A percentile compares a stretch with the other conserved stretches of the same genome.
Evolutionary conservation across 2,888 invertebrate genomes (phyloP).

Genomic region (Ommatoiulus sabulosus): DNA sequence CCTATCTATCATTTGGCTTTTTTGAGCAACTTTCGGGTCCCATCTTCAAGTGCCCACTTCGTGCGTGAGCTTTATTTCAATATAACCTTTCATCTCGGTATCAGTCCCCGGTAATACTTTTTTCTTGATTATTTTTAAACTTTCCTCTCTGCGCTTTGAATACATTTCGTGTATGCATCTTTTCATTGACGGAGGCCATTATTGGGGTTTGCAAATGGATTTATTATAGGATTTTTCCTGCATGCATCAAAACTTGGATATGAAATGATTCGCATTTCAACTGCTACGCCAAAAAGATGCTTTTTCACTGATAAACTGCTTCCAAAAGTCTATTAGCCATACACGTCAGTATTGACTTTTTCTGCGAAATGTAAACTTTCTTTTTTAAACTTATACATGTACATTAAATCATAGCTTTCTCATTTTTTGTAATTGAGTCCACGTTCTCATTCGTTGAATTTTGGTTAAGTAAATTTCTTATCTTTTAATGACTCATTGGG

Average conservation of each 20-base stretch:
- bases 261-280: conserved; percentile 16
- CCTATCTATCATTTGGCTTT: conserved; percentile 28
- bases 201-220: conserved; percentile 29
- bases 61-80: conserved; percentile 12
- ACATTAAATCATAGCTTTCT: no score
- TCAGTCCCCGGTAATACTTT: conserved; percentile 9
- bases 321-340: background rate
- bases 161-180: background rate
- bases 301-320: conserved; percentile 12
- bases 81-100: conserved; percentile 24
- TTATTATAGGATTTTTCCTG: conserved; percentile 4
- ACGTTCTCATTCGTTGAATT: no score
- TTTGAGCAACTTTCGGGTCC: background rate
- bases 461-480: no score
- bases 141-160: background rate
- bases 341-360: conserved; percentile 10
- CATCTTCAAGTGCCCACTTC: conserved; percentile 36
- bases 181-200: background rate
- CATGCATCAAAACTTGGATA: background rate
- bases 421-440: no score
- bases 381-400: no score
- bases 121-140: conserved; percentile 29
- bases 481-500: no score
- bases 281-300: background rate
- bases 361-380: no score